These are phyloP conservation scores for Perodicticus potto DNA, from an alignment of 2,797 vertebrate species.

Conservation along the genomic window DNA sequence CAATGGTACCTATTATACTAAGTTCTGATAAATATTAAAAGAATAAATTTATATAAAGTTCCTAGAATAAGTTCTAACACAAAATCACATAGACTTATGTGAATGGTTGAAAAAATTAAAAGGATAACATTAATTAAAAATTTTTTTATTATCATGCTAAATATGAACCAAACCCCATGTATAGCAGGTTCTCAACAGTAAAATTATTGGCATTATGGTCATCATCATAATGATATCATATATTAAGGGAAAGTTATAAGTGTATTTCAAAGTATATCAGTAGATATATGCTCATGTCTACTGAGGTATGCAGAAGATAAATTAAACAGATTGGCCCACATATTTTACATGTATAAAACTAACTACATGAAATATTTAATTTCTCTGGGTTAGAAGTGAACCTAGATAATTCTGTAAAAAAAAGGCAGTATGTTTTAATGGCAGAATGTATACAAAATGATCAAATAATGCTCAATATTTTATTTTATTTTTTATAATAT, in stretches of 20 bases:
- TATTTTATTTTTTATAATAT: too few species aligned
- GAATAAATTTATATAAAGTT: background rate
- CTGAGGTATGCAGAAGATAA: background rate
- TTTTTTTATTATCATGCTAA: background rate
- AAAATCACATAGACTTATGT: background rate
- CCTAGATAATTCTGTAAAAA: background rate
- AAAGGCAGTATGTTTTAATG: background rate
- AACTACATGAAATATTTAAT: background rate
- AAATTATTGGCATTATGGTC: background rate
- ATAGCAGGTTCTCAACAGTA: background rate
- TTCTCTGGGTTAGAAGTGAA: background rate
- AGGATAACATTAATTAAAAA: background rate
- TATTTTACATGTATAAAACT: too few species aligned
- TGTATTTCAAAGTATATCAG: background rate
- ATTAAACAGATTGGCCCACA: background rate
- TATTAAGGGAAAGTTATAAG: background rate
- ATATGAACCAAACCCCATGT: background rate
- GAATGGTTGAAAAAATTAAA: background rate
- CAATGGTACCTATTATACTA: background rate
- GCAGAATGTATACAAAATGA: constrained; percentile 46
- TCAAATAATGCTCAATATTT: constrained; percentile 49
- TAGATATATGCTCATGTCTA: background rate
- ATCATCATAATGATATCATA: background rate
- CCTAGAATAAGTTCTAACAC: background rate
- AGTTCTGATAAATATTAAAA: background rate